Conservation (phyloP, 2,797 vertebrate genomes). For the Poecilia gillii region DNA sequence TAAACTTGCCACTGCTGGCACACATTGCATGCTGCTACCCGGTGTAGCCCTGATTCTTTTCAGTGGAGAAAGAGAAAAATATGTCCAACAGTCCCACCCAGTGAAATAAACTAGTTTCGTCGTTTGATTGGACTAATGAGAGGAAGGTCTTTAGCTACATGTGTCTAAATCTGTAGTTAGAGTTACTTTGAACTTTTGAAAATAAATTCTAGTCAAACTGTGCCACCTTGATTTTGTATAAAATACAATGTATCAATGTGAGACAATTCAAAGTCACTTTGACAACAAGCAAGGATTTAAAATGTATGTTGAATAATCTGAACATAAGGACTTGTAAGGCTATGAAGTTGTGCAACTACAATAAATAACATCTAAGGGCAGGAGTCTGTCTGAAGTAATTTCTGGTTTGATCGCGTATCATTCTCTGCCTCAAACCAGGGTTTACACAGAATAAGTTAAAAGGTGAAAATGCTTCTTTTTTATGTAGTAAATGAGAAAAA, state of each 20-base stretch:
- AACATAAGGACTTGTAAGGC: not conserved
- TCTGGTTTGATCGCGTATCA: not conserved
- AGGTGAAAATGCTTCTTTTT: not conserved
- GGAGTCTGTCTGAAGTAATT: not conserved
- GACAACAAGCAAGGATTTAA: not conserved
- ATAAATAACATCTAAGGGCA: not conserved
- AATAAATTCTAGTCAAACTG: not conserved
- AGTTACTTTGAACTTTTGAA: not conserved
- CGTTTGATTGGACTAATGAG: not conserved
- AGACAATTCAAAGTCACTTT: not conserved
- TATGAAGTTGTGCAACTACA: not conserved
- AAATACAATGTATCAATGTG: not conserved
- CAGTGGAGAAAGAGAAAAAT: constrained; percentile 34
- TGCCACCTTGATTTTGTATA: not conserved
- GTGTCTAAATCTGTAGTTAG: not conserved
- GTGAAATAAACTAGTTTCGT: not conserved
- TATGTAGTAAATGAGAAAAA: not conserved
- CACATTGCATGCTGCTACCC: constrained; percentile 46
- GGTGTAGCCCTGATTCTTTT: constrained; percentile 50
- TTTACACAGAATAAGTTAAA: not conserved
- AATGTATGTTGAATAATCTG: not conserved
- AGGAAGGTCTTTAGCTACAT: not conserved
- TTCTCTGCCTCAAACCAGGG: not conserved
- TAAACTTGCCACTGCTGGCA: constrained; percentile 56
- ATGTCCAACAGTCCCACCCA: constrained; percentile 32